Conservation (phyloP, 2,888 invertebrate genomes). For the Subacronicta megacephala region DNA sequence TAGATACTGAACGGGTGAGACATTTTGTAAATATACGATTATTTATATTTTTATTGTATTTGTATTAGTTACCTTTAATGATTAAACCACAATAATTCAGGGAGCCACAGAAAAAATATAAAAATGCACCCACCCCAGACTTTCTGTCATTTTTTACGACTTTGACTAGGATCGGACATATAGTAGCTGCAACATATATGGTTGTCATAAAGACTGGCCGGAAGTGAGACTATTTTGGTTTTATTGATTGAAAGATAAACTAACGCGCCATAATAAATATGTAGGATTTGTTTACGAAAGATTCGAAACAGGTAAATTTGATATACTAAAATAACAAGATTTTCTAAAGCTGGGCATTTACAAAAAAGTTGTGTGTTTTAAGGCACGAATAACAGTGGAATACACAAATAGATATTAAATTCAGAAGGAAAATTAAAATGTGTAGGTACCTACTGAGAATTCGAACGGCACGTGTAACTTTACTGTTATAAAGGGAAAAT, state of each 20-base stretch:
- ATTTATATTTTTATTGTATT: constrained; percentile 15
- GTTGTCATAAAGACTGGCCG: constrained; percentile 67
- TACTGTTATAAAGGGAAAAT: constrained; percentile 23
- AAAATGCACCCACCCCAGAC: constrained; percentile 33
- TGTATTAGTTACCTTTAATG: constrained; percentile 27
- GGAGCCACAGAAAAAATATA: constrained; percentile 42
- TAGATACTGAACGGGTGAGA: background rate
- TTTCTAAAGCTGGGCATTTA: constrained; percentile 40
- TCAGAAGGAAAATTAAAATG: constrained; percentile 33
- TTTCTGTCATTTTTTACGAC: constrained; percentile 56
- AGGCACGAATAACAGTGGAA: constrained; percentile 35
- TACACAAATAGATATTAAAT: constrained; percentile 34
- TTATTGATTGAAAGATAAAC: constrained; percentile 77
- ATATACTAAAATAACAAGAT: constrained; percentile 53
- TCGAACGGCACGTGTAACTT: constrained; percentile 45
- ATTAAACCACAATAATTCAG: constrained; percentile 23
- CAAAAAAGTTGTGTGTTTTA: constrained; percentile 49
- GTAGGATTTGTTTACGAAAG: constrained; percentile 61
- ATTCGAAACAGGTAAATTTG: constrained; percentile 52
- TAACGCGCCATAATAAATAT: constrained; percentile 60
- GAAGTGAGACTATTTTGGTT: constrained; percentile 75
- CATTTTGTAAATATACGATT: background rate
- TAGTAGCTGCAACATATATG: constrained; percentile 53
- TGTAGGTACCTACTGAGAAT: constrained; percentile 23
- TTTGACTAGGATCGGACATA: constrained; percentile 56